These are phyloP conservation scores for Capitulum mitella DNA, from an alignment of 2,888 invertebrate genomes.

Conservation along the genomic window DNA sequence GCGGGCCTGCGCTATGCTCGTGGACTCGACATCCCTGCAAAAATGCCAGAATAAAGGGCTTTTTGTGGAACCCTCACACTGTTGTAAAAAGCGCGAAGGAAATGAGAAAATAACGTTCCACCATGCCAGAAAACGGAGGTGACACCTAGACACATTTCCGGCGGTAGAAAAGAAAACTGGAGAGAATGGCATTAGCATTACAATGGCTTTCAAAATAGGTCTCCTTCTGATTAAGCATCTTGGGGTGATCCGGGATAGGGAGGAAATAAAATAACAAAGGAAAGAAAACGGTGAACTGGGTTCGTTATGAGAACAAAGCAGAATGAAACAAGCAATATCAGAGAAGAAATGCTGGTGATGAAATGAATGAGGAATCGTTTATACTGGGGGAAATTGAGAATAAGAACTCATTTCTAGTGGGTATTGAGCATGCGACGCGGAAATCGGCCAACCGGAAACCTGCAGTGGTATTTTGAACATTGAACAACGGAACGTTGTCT, in stretches of 20 bases:
- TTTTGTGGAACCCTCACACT: background rate
- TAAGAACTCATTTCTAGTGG: background rate
- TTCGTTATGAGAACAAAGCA: slow-evolving; percentile 20
- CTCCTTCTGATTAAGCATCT: slow-evolving; percentile 12
- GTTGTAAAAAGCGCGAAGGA: background rate
- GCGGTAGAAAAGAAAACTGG: slow-evolving; percentile 4
- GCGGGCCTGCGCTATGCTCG: too few species aligned
- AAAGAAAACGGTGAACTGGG: background rate
- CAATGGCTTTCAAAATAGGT: slow-evolving; percentile 19
- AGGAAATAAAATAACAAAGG: slow-evolving; percentile 10
- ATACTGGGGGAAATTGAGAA: background rate
- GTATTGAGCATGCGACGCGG: background rate
- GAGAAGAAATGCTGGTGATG: background rate
- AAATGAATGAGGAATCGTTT: slow-evolving; percentile 4
- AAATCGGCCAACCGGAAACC: too few species aligned
- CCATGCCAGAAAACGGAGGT: background rate
- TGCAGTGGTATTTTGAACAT: too few species aligned
- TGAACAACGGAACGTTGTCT: too few species aligned
- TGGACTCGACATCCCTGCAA: background rate
- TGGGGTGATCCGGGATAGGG: background rate
- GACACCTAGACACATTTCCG: slow-evolving; percentile 10
- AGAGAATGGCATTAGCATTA: slow-evolving; percentile 14
- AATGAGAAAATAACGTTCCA: background rate
- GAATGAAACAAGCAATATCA: slow-evolving; percentile 16
- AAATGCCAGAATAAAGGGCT: background rate